Evolutionary conservation across 2,888 invertebrate species (phyloP).

Genomic region (Druceiella hillmani): DNA sequence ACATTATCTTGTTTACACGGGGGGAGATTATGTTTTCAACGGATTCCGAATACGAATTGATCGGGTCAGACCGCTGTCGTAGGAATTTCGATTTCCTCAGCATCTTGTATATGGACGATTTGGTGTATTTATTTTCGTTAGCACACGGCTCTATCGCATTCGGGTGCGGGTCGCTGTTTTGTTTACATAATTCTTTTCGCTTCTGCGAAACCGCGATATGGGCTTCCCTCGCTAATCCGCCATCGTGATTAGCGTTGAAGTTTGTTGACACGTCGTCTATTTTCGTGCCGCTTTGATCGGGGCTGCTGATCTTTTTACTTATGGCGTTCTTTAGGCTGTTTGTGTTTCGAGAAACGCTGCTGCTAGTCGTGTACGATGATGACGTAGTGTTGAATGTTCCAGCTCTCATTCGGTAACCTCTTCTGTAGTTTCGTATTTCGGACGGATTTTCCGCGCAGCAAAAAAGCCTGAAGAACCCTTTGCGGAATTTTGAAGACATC

Average conservation of each 20-base stretch:
- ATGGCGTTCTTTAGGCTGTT: slow-evolving; percentile 51
- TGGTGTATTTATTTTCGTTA: slow-evolving; percentile 24
- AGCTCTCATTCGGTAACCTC: slow-evolving; percentile 36
- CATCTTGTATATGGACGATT: slow-evolving; percentile 36
- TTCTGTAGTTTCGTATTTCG: slow-evolving; percentile 37
- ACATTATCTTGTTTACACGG: slow-evolving; percentile 37
- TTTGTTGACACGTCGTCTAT: slow-evolving; percentile 24
- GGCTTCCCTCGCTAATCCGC: not conserved
- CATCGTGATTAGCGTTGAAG: not conserved
- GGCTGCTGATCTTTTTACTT: slow-evolving; percentile 37
- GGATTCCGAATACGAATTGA: slow-evolving; percentile 34
- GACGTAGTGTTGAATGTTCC: slow-evolving; percentile 59
- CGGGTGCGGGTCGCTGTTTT: slow-evolving; percentile 28
- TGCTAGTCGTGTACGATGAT: slow-evolving; percentile 48
- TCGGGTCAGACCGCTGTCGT: slow-evolving; percentile 43
- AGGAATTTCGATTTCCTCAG: slow-evolving; percentile 37
- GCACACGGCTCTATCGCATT: slow-evolving; percentile 25
- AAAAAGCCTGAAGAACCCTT: slow-evolving; percentile 69
- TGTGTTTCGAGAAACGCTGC: slow-evolving; percentile 56
- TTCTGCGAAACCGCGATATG: not conserved
- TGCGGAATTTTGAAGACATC: slow-evolving; percentile 86
- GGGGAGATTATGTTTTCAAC: no score
- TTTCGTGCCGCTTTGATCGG: slow-evolving; percentile 32
- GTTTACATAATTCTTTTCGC: not conserved
- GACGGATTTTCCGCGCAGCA: slow-evolving; percentile 47